Percentiles rank a stretch among this genome's conserved stretches.
These are phyloP conservation scores for Pantherophis vulpinus DNA, from an alignment of 2,797 vertebrate genomes.

Conservation along the genomic window DNA sequence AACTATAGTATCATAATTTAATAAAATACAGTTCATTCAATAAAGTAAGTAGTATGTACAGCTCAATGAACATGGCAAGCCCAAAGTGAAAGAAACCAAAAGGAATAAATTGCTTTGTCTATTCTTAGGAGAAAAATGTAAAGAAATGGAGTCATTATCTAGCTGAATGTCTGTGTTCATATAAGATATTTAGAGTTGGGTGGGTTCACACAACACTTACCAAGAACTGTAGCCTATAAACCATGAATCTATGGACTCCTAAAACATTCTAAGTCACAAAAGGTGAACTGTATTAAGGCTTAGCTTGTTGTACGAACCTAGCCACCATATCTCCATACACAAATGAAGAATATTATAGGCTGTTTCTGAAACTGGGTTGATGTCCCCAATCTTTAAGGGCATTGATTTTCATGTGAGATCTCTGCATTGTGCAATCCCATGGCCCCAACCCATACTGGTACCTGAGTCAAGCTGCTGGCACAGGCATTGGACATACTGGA, in stretches of 20 bases:
- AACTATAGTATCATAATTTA: not conserved
- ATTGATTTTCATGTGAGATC: not conserved
- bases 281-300: not conserved
- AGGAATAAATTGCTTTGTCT: not conserved
- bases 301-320: not conserved
- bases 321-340: not conserved
- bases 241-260: not conserved
- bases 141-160: not conserved
- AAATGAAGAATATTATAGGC: not conserved
- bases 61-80: not conserved
- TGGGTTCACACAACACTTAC: not conserved
- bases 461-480: constrained; percentile 74
- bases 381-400: not conserved
- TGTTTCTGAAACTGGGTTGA: not conserved
- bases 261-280: not conserved
- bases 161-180: not conserved
- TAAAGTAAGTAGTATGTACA: not conserved
- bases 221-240: not conserved
- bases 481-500: constrained; percentile 79
- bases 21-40: not conserved
- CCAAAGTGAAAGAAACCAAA: not conserved
- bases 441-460: constrained; percentile 45
- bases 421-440: not conserved
- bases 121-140: not conserved
- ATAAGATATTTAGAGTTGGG: not conserved